phyloP scores from a whole-genome alignment of 2,797 vertebrate species.

The Allobates femoralis region DNA sequence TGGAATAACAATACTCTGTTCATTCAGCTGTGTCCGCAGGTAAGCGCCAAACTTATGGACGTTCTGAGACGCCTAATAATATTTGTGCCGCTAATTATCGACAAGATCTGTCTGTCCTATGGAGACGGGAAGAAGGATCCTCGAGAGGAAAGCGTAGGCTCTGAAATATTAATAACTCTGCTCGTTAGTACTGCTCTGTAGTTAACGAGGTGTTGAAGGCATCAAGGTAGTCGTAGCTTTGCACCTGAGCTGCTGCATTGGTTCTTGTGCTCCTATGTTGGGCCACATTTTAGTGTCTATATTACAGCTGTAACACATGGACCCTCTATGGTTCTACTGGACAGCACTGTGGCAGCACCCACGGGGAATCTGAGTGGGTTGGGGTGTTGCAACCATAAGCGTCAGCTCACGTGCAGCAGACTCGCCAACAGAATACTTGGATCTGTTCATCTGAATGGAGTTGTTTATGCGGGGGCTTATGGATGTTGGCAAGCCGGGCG shows the following conservation, averaged over 20 bases:
- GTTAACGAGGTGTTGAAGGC: neutral
- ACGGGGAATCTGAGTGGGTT: too few relatives aligned
- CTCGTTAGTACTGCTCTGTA: neutral
- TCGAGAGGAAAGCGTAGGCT: neutral
- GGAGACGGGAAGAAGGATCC: neutral
- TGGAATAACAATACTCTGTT: slow-evolving; percentile 16
- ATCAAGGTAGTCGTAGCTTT: neutral
- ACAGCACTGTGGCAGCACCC: too few relatives aligned
- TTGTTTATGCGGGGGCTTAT: too few relatives aligned
- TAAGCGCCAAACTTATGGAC: neutral
- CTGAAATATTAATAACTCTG: slow-evolving; percentile 11
- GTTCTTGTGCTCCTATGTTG: neutral
- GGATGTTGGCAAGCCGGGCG: too few relatives aligned
- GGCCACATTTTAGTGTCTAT: too few relatives aligned
- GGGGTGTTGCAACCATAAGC: too few relatives aligned
- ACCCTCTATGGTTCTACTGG: too few relatives aligned
- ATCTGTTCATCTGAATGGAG: too few relatives aligned
- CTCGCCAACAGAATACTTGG: too few relatives aligned
- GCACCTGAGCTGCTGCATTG: neutral
- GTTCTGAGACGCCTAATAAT: neutral
- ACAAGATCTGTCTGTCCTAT: neutral
- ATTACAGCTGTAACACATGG: neutral
- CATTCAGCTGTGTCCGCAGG: slow-evolving; percentile 3
- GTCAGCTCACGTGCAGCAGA: too few relatives aligned
- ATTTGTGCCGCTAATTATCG: neutral